Evolutionary conservation across 2,888 invertebrate species (phyloP), one percentile per base, ranked within the genome.

Genomic region (Drosophila hamatofila): DNA sequence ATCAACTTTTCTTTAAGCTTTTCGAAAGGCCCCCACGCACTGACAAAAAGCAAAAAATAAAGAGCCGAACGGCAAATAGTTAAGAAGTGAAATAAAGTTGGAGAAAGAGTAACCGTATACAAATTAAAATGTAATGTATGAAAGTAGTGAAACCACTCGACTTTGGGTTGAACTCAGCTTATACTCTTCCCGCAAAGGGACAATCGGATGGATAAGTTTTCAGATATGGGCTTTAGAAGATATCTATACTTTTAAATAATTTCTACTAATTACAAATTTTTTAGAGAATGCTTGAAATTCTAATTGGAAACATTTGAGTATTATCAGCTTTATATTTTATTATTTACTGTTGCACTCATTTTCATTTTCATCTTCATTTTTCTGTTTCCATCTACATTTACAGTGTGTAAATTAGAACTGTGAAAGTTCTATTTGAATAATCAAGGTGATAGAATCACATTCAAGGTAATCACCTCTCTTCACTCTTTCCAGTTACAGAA

Each of bases 21-120:
- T 86, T 83, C 67, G 81, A 83, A 86, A 87, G 84, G 68, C 83
- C 83, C 86, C 87, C 87, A 83, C 83, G 83, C 83, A 78, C 49
- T 48, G 46, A 66, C 49, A 57, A 74, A 72, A 73, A 75, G 35
- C 48, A 30, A 49, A 30, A 56, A 21, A 52, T 48, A 69, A 56
- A 63, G 65, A 41, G 55, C 41, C 55, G 30, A 61, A 66, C 66
- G 42, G 56, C 66, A 72, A 79, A 79, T 71, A 80, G 80, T 78
- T 68, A 69, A 71, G 64, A 75, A 84, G 75, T 75, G 78, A 86
- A 80, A 80, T 68, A 80, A 78, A 87, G 30, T 16, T 16, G 41
- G 11, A 46, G 9, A 74, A 54, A 35, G 25, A 52, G 37, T n/a
- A 54, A 27, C 16, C 18, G 39, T 39, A 80, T 72, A 79, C 76